phyloP scores from a whole-genome alignment of 53 echinoderm and acorn worm species.

The Mesocentrotus franciscanus region DNA sequence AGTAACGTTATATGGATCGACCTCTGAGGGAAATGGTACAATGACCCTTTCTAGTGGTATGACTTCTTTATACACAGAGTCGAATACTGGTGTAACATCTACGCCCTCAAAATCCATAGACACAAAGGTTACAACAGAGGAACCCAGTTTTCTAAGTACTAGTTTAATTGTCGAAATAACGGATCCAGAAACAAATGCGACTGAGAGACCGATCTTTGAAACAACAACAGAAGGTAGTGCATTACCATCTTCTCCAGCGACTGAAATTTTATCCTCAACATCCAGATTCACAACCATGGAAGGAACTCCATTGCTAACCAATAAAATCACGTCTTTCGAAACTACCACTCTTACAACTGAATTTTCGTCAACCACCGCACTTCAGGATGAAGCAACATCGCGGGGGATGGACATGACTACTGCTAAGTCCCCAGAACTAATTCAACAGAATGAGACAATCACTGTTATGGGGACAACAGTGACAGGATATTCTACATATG shows the following conservation, averaged over 20 bases:
- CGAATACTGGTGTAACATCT: neutral
- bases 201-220: neutral
- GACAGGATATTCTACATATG: neutral
- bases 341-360: neutral
- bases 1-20: neutral
- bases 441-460: neutral
- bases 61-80: neutral
- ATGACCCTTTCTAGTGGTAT: neutral
- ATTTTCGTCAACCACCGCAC: neutral
- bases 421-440: neutral
- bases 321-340: neutral
- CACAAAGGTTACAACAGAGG: neutral
- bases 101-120: neutral
- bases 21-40: neutral
- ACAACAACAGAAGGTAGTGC: neutral
- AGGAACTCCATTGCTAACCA: neutral
- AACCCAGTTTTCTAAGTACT: neutral
- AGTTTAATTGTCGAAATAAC: too few species aligned
- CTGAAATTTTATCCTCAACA: neutral
- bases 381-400: neutral
- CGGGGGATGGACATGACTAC: neutral
- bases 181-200: neutral
- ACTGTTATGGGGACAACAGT: too few species aligned
- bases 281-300: neutral
- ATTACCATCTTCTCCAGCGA: neutral